A percentile compares a stretch with the other conserved stretches of the same genome.
phyloP scores from a whole-genome alignment of 1,140 invertebrate species.

The Danaus melanippus region DNA sequence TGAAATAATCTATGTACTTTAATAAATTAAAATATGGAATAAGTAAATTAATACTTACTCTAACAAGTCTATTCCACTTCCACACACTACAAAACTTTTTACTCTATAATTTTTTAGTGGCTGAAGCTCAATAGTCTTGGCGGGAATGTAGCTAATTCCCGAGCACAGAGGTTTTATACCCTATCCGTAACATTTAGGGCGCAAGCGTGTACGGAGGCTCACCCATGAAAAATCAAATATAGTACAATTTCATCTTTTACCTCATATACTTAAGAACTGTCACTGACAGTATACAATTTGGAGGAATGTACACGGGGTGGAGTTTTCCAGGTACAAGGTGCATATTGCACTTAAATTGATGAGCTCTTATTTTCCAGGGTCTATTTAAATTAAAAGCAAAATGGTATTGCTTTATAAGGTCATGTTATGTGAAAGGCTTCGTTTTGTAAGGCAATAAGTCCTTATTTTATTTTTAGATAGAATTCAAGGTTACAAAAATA shows the following conservation, averaged over 20 bases:
- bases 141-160: constrained; percentile 31
- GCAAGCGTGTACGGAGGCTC: constrained; percentile 30
- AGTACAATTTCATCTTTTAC: constrained; percentile 18
- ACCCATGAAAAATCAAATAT: constrained; percentile 1
- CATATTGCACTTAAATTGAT: constrained; percentile 35
- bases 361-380: constrained; percentile 21
- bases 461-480: too few relatives aligned
- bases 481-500: too few relatives aligned
- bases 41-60: constrained; percentile 18
- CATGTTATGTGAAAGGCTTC: constrained; percentile 1
- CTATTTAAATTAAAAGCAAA: constrained; percentile 20
- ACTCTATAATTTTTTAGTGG: constrained; percentile 2
- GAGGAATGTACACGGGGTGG: constrained; percentile 22
- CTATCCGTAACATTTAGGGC: constrained; percentile 8
- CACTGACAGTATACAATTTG: too few relatives aligned
- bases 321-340: constrained; percentile 24
- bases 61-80: constrained; percentile 11
- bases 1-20: too few relatives aligned
- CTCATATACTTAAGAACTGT: constrained; percentile 4
- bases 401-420: constrained; percentile 14
- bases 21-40: too few relatives aligned
- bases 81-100: constrained; percentile 16
- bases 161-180: constrained; percentile 34
- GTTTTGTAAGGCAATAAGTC: too few relatives aligned
- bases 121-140: constrained; percentile 24